Evolutionary conservation across 2,888 invertebrate genomes (phyloP), one percentile per base, ranked within the genome.

Genomic region (Mythimna impura): DNA sequence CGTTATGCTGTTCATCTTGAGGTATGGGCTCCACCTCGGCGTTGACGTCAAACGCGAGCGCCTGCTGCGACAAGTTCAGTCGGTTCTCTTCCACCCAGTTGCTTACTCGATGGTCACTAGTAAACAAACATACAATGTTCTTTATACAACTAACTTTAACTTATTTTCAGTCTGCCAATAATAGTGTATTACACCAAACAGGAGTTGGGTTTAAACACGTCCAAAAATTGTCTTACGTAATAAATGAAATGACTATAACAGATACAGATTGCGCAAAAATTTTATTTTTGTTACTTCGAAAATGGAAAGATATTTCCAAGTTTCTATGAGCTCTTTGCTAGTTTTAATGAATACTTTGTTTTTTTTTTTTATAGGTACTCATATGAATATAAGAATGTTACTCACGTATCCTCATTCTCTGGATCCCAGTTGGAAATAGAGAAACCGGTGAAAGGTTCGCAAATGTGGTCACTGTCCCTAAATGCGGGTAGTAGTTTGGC

Each of bases 11-110:
- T 34, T 96, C 96, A 50, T 97, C 94, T 3, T 91, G 90, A 0
- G 97, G 97, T 84, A 97, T 94, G 0, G 97, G 97, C 85, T 97
- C 97, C 0, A 97, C 96, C 52, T 97, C 97, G 0, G 97, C 97
- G 86, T 97, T 96, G 0, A 97, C 96, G 81, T 97, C 97, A 80
- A 97, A 97, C 0, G 97, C 97, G 68, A 97, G 91, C 0, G 97
- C 97, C 73, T 97, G 95, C 83, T 97, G 97, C 1, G 96, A 96
- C 72, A 95, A 85, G 78, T 96, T 96, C 65, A 96, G 84, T 2
- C 94, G 89, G 71, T 94, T 94, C 25, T 95, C 96, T 43, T 96
- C 95, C 65, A 95, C 91, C 93, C 95, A 95, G 75, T 95, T 93
- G 80, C 78, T 92, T n/a, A 94, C 89, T 2, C 92, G 92, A 12